Base-by-base conservation (phyloP, 2,888 invertebrate genomes). In the Philopedon plagiatum region DNA sequence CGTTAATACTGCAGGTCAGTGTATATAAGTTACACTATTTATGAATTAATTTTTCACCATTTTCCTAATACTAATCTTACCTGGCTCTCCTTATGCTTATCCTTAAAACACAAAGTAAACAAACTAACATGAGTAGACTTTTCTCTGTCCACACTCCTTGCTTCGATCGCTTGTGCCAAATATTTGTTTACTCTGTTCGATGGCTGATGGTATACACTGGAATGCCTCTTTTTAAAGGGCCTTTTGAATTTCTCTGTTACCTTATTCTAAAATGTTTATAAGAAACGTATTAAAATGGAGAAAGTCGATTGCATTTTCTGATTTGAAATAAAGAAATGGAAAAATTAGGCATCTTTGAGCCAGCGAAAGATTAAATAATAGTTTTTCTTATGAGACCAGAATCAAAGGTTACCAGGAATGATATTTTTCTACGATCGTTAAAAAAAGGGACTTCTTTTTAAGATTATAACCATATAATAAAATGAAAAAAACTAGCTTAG, bases 111-210 rank as follows among this genome's bases (percentile, higher is more conserved):
- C 61, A 97, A 87, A 3, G 96, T 96, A 72, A 95, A 86, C 57
- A 94, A 89, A 83, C 95, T 95, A 61, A 96, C 95, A 83, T 96
- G 95, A 60, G 93, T 93, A 19, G 94, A 92, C 86, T 96, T 96
- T 85, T 96, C 96, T 71, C 94, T 90, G 83, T 96, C 95, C 73
- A 96, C 94, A 82, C 94, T 94, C 75, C 96, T 89, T 32, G 96
- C 96, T 84, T 95, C 94, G 79, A 96, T 95, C 29, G 96, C 96
- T 86, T 96, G 95, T 72, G 94, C 93, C 80, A 97, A 89, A 86
- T 94, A 96, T 85, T 95, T 96, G 88, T 96, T 96, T 70, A 96
- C 96, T 77, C 96, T 91, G 87, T 96, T 96, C 37, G 93, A 93
- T 34, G 95, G 94, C 86, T 95, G 94, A 87, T 95, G 94, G 86